Evolutionary conservation across 2,113 vertebrate species (phyloP), one percentile per base, ranked within the genome.

Genomic region (Dolichotis patagonum): DNA sequence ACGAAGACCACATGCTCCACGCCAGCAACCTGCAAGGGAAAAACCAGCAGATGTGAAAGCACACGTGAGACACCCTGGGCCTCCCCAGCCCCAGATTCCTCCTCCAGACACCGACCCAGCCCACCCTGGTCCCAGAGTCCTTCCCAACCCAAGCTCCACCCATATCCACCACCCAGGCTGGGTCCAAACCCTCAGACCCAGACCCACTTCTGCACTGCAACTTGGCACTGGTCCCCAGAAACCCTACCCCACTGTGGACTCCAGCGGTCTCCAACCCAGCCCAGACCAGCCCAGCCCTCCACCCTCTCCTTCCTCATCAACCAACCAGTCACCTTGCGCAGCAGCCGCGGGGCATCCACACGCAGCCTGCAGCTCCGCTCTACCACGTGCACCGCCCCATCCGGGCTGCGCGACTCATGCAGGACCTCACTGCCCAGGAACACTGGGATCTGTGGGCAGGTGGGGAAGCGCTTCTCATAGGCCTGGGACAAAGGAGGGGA

Each of bases 391-490:
- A 99, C 85, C 0, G 99, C 98, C 5, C 98, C 99, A 0, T 99
- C 99, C 0, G 98, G 96, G 1, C 98, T 99, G 90, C 63, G 98
- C 94, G 98, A 98, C 73, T 99, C 99, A 0, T 97, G 96, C 75
- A 98, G 96, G 63, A 99, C 98, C 96, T 99, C 99, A 38, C 99
- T 99, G 63, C 99, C 99, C 96, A 99, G 96, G 96, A 99, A 99
- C 26, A 99, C 98, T 0, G 99, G 99, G 95, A 99, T 99, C 95
- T 98, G 98, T 5, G 99, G 99, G 85, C 99, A 99, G 0, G 98
- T 99, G 56, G 99, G 99, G 90, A 99, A 99, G 85, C 99, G 98
- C 91, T 98, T 99, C 96, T 99, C 99, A 0, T 99, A 99, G 11
- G 99, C 99, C 99, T 99, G 97, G 10, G 90, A 46, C 43, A 49